A percentile compares a stretch with the other conserved stretches of the same genome.
Conservation (phyloP, 2,797 vertebrate species). For the Garrulus glandarius region DNA sequence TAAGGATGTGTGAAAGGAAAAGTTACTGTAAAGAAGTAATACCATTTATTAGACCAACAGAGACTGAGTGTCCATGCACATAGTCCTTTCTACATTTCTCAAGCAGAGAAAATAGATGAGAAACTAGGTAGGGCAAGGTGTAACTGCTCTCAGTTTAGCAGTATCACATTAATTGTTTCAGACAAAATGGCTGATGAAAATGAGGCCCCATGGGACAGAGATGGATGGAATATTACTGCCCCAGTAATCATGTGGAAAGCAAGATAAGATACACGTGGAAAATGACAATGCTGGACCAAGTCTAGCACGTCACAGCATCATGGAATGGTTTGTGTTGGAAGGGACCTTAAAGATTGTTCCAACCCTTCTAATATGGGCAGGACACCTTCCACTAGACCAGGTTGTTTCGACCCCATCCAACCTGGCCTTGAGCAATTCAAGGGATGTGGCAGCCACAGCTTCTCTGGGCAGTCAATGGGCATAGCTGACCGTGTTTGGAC, state of each 20-base stretch:
- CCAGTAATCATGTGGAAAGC: not conserved
- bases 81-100: not conserved
- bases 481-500: not conserved
- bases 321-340: not conserved
- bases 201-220: not conserved
- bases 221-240: not conserved
- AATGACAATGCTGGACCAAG: not conserved
- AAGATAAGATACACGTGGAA: accelerated
- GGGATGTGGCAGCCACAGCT: not conserved
- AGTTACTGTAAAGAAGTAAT: not conserved
- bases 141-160: not conserved
- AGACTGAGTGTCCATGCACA: not conserved
- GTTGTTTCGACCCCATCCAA: not conserved
- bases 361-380: not conserved
- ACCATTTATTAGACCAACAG: not conserved
- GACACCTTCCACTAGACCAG: not conserved
- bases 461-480: not conserved
- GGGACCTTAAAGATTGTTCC: not conserved
- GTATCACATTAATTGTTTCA: not conserved
- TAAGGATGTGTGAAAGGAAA: not conserved
- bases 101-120: not conserved
- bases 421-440: not conserved
- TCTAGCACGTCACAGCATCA: not conserved
- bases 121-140: not conserved
- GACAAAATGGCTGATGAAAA: not conserved